A percentile compares a stretch with the other conserved stretches of the same genome.
Evolutionary conservation across 1,140 invertebrate genomes (phyloP).

Genomic region (Drosophila willistoni): DNA sequence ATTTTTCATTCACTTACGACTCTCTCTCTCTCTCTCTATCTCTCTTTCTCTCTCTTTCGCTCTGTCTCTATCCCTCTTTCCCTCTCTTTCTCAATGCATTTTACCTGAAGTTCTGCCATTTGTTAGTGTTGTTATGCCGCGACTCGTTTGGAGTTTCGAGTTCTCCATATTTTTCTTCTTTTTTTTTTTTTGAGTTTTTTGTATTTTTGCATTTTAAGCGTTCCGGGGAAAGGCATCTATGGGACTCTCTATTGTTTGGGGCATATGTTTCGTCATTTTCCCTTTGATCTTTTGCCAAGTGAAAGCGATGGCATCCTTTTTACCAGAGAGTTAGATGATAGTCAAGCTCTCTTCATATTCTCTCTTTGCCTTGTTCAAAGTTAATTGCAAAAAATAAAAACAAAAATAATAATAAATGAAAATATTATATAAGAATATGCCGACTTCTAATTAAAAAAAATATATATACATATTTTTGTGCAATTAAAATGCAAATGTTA

Average conservation of each 20-base stretch:
- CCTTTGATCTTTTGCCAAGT: constrained; percentile 78
- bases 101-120: constrained; percentile 63
- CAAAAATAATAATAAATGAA: background rate
- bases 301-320: constrained; percentile 71
- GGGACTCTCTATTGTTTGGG: constrained; percentile 60
- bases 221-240: constrained; percentile 53
- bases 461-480: constrained; percentile 29
- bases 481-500: constrained; percentile 57
- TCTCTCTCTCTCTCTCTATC: background rate
- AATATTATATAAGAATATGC: constrained; percentile 28
- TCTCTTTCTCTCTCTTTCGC: background rate
- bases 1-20: constrained; percentile 75
- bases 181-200: background rate
- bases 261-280: constrained; percentile 65
- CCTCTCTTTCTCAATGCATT: constrained; percentile 44
- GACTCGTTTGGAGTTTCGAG: constrained; percentile 36
- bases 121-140: constrained; percentile 66
- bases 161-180: background rate
- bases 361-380: constrained; percentile 55
- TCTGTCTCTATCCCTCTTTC: background rate
- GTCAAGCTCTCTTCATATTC: constrained; percentile 25
- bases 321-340: constrained; percentile 26
- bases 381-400: constrained; percentile 62
- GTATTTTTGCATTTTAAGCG: constrained; percentile 64
- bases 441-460: constrained; percentile 71